Evolutionary conservation across 2,888 invertebrate species (phyloP).

Genomic region (Netelia melanura): DNA sequence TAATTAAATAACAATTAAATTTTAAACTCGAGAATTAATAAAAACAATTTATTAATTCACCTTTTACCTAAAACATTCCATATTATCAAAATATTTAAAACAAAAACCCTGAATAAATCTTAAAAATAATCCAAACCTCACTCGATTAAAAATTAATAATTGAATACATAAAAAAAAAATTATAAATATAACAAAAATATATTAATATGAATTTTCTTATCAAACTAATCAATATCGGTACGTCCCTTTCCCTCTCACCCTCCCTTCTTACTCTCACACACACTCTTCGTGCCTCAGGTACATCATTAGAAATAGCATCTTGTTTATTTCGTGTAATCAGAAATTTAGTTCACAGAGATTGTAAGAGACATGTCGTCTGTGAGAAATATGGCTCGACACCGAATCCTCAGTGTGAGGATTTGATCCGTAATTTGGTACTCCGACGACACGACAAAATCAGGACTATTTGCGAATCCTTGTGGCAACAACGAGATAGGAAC

Average conservation of each 20-base stretch:
- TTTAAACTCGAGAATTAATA: too few species aligned
- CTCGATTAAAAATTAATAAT: background rate
- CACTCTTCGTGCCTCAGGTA: background rate
- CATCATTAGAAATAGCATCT: slow-evolving; percentile 30
- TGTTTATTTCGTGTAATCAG: slow-evolving; percentile 42
- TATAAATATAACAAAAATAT: background rate
- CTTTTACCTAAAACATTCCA: background rate
- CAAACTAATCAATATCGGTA: background rate
- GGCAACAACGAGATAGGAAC: slow-evolving; percentile 1
- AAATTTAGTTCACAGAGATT: slow-evolving; percentile 25
- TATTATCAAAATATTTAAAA: background rate
- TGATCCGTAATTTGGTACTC: slow-evolving; percentile 60
- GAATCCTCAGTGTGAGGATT: slow-evolving; percentile 40
- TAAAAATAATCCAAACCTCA: too few species aligned
- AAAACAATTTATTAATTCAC: too few species aligned
- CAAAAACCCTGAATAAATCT: background rate
- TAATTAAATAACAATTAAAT: too few species aligned
- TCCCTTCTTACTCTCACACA: background rate
- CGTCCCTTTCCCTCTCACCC: background rate
- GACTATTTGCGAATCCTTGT: slow-evolving; percentile 60
- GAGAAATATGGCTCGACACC: slow-evolving; percentile 35
- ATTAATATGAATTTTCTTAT: background rate
- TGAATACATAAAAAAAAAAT: background rate
- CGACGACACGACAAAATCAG: slow-evolving; percentile 62
- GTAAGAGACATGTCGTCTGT: slow-evolving; percentile 34